Base-by-base conservation (phyloP, 2,113 vertebrate species). In the Oxygymnocypris stewartii region DNA sequence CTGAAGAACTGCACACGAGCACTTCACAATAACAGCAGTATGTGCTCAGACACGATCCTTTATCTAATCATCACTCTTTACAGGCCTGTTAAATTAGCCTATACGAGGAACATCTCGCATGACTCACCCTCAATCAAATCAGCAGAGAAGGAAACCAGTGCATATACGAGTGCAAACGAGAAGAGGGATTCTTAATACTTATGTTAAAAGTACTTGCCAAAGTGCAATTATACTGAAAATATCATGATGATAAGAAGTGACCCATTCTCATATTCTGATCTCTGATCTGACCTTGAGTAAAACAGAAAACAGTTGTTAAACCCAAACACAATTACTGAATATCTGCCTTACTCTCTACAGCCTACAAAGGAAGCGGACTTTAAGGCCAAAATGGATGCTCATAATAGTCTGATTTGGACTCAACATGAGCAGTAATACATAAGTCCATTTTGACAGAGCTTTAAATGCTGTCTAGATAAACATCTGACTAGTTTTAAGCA, bases 201-300 rank as follows among this genome's bases (percentile, higher is more conserved):
- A 23, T 79, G 6, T 57, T 23, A 37, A 79, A 54, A 79, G 28
- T 79, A 23, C 10, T 79, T 35, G 28, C 28, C 31, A 16, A 59
- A 59, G 54, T 49, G 11, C 82, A 49, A 47, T 59, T 37, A 13
- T 73, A 74, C 65, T 40, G 13, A 61, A 49, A 77, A 28, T 20
- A 37, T 49, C 51, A 74, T 44, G 42, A 69, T 14, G 35, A 71
- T 13, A 44, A 42, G 18, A 25, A 20, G 35, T 67, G 82, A 37
- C 42, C n/a, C 12, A 9, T 47, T 37, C 57, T 44, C 35, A 78
- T 9, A 12, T 44, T 13, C 11, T 63, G 13, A 67, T 59, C 10
- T 84, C 51, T 84, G 75, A 87, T 59, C 65, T 85, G 42, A 79
- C 18, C 67, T 57, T 77, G 83, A n/a, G 37, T 44, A 23, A 57